Base-by-base conservation (phyloP, 2,888 invertebrate species). In the Colostygia pectinataria region DNA sequence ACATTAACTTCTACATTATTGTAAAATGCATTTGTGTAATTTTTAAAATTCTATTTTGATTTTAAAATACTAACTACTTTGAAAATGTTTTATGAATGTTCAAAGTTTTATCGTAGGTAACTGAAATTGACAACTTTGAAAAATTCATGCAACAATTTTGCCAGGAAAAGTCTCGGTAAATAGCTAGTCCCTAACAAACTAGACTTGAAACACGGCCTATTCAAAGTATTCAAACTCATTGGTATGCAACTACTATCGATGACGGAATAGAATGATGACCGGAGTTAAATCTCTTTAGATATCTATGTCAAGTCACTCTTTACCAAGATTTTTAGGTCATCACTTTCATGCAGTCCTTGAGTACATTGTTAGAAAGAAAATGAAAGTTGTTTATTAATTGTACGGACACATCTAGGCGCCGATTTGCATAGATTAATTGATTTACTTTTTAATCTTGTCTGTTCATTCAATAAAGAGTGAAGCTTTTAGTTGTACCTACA, bases 311-410 rank as follows among this genome's bases (percentile, higher is more conserved):
- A 59, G 64, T 71, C 38, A 44, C 14, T 31, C 61, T 77, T 78
- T 80, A n/a, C 71, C 68, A 77, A 78, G 74, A 72, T 63, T 74
- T 77, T 74, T 72, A 66, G 63, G 61, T 66, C 63, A 63, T 70
- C 79, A 66, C 80, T 76, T 74, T 80, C 74, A 63, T 69, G 72
- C 79, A 71, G 75, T 78, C 77, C 74, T 82, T 77, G 74, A 42
- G 45, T 42, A 46, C 37, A 34, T 18, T 65, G 67, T 60, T 63
- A 66, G 74, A 67, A 80, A 77, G 80, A 84, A 83, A 84, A 79
- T 62, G 80, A 80, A 81, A 79, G 77, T 77, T 67, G 73, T 71
- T 73, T 76, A 72, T 72, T 68, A 66, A 72, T 71, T 71, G 63
- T 64, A 65, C 64, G 60, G 62, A 55, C 59, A 63, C 60, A 71